These are phyloP conservation scores for Tarsius wallacei DNA, from an alignment of 2,797 vertebrate species.

Conservation along the genomic window DNA sequence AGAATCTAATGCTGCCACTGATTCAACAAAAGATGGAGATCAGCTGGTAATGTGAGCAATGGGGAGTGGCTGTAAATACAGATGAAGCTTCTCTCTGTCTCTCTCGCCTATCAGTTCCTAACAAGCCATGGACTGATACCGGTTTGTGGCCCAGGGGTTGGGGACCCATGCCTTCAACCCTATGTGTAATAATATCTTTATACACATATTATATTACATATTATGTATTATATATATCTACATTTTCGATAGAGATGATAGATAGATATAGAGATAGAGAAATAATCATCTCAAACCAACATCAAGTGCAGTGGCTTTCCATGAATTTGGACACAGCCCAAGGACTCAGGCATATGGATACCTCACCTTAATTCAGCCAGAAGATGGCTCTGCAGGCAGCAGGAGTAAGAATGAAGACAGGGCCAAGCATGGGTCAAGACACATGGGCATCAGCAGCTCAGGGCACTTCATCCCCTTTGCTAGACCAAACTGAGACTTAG, in stretches of 20 bases:
- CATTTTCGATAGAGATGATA: no score
- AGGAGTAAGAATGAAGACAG: conserved; percentile 28
- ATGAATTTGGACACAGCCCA: neutral
- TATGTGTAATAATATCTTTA: neutral
- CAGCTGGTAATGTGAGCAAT: no score
- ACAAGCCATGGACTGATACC: no score
- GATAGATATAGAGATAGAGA: no score
- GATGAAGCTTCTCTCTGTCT: no score
- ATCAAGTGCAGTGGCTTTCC: neutral
- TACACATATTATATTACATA: neutral
- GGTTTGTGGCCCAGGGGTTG: no score
- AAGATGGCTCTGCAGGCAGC: neutral
- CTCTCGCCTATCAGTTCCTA: no score
- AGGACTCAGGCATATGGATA: conserved; percentile 15
- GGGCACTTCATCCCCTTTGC: neutral
- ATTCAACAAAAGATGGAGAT: no score
- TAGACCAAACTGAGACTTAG: neutral
- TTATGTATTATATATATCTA: neutral
- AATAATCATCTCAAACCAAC: neutral
- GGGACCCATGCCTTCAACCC: no score
- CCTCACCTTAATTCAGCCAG: conserved; percentile 18
- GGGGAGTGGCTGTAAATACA: no score
- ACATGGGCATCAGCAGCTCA: neutral
- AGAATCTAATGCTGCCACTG: no score
- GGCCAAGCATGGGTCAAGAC: neutral